Evolutionary conservation across 2,113 vertebrate species (phyloP).

Genomic region (Petrocephalus zakoni): DNA sequence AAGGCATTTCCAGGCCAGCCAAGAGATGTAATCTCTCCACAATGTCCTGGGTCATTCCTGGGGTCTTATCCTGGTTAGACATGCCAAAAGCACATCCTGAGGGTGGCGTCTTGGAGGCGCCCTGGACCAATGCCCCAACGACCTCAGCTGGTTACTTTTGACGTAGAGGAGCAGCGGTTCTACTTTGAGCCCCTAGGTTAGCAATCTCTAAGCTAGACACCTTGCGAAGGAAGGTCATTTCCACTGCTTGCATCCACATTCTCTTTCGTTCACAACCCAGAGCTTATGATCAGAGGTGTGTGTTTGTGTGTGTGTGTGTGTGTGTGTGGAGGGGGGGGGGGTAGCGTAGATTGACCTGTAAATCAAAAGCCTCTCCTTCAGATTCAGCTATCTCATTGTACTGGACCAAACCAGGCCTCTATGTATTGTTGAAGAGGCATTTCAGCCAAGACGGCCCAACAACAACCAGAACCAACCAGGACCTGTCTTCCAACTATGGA

Average conservation of each 20-base stretch:
- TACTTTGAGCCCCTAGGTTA: background rate
- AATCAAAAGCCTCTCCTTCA: background rate
- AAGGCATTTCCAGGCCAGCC: background rate
- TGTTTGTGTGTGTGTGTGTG: too few species aligned
- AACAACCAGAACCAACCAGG: background rate
- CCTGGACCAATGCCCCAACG: background rate
- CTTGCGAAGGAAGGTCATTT: background rate
- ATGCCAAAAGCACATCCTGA: background rate
- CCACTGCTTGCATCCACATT: background rate
- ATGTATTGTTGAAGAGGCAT: background rate
- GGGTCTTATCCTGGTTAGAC: background rate
- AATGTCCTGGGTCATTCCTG: background rate
- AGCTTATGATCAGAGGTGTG: background rate
- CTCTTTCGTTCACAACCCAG: background rate
- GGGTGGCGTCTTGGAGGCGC: background rate
- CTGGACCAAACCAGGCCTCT: too few species aligned
- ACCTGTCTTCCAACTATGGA: background rate
- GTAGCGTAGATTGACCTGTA: background rate
- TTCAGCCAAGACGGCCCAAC: background rate
- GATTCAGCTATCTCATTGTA: background rate
- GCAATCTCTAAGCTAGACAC: background rate
- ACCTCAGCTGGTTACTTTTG: background rate
- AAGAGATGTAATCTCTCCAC: background rate
- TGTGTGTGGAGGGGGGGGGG: too few species aligned
- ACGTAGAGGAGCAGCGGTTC: background rate